A percentile compares a stretch with the other conserved stretches of the same genome.
These are phyloP conservation scores for Buceros bicornis DNA, from an alignment of 2,797 vertebrate genomes.

Conservation along the genomic window DNA sequence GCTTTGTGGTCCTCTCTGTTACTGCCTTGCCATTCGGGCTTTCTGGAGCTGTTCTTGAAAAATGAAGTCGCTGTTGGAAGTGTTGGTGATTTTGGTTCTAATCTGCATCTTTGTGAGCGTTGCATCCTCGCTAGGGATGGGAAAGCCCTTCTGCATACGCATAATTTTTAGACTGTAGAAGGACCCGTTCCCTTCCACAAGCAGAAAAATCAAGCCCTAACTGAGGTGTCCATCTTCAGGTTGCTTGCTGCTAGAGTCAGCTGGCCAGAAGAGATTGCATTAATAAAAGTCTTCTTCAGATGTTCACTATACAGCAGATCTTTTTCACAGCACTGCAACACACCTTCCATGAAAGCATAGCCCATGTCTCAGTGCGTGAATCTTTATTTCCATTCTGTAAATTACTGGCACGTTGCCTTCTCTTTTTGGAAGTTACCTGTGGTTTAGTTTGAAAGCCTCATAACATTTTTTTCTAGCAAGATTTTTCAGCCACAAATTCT, in stretches of 20 bases:
- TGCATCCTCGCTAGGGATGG: rapidly evolving
- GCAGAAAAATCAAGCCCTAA: neutral
- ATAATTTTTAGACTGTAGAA: rapidly evolving
- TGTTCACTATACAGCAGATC: rapidly evolving
- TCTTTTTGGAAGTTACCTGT: neutral
- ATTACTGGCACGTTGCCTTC: neutral
- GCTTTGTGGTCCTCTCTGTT: neutral
- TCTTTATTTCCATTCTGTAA: neutral
- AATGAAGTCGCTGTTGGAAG: neutral
- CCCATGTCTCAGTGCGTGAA: too few species aligned
- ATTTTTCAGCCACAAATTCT: neutral
- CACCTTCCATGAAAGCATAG: rapidly evolving
- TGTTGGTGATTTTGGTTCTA: rapidly evolving
- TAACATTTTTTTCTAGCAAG: neutral
- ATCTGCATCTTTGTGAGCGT: neutral
- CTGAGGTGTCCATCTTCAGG: neutral
- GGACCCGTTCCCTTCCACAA: neutral
- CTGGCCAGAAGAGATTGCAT: too few species aligned
- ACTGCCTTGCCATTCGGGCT: rapidly evolving
- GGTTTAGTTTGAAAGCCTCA: neutral
- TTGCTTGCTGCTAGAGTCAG: neutral
- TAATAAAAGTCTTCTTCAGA: neutral
- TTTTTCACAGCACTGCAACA: neutral
- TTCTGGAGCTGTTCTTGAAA: rapidly evolving
- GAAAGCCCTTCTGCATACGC: rapidly evolving